Evolutionary conservation across 2,113 vertebrate genomes (phyloP), one percentile per base, ranked within the genome.

Genomic region (Dromas ardeola): DNA sequence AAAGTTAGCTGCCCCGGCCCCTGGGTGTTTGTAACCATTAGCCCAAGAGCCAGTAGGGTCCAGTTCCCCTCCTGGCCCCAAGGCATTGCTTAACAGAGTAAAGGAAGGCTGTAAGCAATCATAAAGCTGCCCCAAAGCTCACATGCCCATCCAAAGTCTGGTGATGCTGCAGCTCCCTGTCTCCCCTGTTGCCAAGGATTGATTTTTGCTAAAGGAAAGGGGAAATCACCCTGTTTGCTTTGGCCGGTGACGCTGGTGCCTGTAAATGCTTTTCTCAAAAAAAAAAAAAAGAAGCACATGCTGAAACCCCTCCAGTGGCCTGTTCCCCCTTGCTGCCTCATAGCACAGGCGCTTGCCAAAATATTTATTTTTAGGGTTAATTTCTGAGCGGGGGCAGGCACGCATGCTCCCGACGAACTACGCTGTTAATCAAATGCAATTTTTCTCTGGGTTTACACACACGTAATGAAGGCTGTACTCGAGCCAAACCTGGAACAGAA

Each of bases 371-470:
- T 52, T 13, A 78, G 61, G 47, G 27, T 82, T 79, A 74, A 82
- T 67, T 88, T 78, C 73, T 36, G 50, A 77, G 74, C 1, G 2
- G 21, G 9, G 29, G 13, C 82, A 78, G 30, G 81, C n/a, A 45
- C 2, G 7, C 22, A 21, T 3, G 17, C 30, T 79, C 40, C 56
- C 3, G 1, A 12, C 0, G 0, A 72, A 43, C 43, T 11, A 32
- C 0, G 2, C 45, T 13, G 13, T 86, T 80, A 58, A 80, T 58
- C 22, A 78, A 40, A 72, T 0, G 4, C 26, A 34, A 5, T 66
- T 92, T 91, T 83, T 5, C 34, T 70, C 88, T 13, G 10, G 14
- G 32, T 58, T 85, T 78, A 63, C 27, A 17, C 21, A 30, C 0
- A 0, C 2, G 1, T 61, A 16, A 45, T 6, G 38, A 83, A 81